Evolutionary conservation across 2,797 vertebrate genomes (phyloP).

Genomic region (Lophotriccus pileatus): DNA sequence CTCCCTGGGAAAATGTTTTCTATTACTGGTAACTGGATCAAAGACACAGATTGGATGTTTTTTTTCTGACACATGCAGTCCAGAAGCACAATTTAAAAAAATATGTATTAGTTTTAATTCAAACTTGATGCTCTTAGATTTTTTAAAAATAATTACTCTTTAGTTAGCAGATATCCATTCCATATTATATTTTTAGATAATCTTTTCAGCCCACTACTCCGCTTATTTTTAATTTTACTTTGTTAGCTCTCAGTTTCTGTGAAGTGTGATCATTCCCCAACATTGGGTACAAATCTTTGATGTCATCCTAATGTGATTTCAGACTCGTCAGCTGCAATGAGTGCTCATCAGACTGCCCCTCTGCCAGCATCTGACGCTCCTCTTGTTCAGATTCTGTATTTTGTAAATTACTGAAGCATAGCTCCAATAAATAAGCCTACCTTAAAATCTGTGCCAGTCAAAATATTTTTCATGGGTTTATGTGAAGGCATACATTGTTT

Average conservation of each 20-base stretch:
- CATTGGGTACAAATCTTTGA: not conserved
- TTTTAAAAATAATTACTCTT: not conserved
- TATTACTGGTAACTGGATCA: slow-evolving; percentile 25
- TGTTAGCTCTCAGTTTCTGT: slow-evolving; percentile 2
- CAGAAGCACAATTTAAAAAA: not conserved
- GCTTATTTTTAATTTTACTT: slow-evolving; percentile 33
- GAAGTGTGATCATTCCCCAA: not conserved
- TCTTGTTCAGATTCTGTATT: slow-evolving; percentile 74
- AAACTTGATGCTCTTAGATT: not conserved
- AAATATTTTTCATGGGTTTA: slow-evolving; percentile 58
- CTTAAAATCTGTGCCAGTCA: slow-evolving; percentile 58
- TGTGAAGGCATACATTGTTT: slow-evolving; percentile 58
- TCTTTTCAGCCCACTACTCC: not conserved
- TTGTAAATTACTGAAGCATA: slow-evolving; percentile 76
- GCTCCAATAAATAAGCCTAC: slow-evolving; percentile 70
- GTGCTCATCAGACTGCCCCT: slow-evolving; percentile 56
- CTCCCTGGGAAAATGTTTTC: slow-evolving; percentile 32
- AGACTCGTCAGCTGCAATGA: slow-evolving; percentile 23
- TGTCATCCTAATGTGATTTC: slow-evolving; percentile 38
- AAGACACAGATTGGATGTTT: not conserved
- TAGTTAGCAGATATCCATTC: not conserved
- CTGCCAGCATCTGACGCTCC: slow-evolving; percentile 62
- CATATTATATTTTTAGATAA: not conserved
- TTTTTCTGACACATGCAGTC: not conserved
- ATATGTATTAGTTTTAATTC: not conserved